These are phyloP conservation scores for Ornithoptera priamus DNA, from an alignment of 2,888 invertebrate species.

Conservation along the genomic window DNA sequence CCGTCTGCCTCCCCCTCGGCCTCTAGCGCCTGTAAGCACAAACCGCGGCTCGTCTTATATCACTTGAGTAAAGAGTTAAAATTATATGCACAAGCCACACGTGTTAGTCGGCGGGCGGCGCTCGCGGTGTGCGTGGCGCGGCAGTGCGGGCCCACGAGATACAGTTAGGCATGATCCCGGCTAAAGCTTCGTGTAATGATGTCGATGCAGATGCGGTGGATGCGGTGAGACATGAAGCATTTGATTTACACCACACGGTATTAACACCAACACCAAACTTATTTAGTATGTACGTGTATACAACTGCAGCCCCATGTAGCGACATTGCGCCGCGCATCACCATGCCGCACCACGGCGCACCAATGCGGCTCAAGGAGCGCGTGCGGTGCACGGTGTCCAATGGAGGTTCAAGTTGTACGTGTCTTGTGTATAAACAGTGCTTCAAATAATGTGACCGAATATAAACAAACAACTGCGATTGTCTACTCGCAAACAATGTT, in stretches of 20 bases:
- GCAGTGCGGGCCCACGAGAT: slow-evolving; percentile 31
- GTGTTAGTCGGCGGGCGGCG: slow-evolving; percentile 38
- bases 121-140: background rate
- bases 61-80: slow-evolving; percentile 30
- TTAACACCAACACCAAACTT: slow-evolving; percentile 46
- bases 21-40: slow-evolving; percentile 60
- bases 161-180: slow-evolving; percentile 51
- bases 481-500: no score
- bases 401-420: slow-evolving; percentile 6
- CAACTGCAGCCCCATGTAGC: slow-evolving; percentile 11
- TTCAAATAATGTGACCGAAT: slow-evolving; percentile 22
- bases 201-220: slow-evolving; percentile 41
- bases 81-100: slow-evolving; percentile 37
- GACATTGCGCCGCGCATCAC: background rate
- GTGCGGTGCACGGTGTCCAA: background rate
- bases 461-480: no score
- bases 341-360: no score
- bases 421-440: slow-evolving; percentile 47
- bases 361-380: background rate
- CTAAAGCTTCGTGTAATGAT: slow-evolving; percentile 41
- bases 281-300: slow-evolving; percentile 37
- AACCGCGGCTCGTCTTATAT: slow-evolving; percentile 41
- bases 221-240: slow-evolving; percentile 49
- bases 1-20: slow-evolving; percentile 34
- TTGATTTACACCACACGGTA: slow-evolving; percentile 47